Evolutionary conservation across 2,113 vertebrate genomes (phyloP), one percentile per base, ranked within the genome.

Genomic region (Chaetodon trifascialis): DNA sequence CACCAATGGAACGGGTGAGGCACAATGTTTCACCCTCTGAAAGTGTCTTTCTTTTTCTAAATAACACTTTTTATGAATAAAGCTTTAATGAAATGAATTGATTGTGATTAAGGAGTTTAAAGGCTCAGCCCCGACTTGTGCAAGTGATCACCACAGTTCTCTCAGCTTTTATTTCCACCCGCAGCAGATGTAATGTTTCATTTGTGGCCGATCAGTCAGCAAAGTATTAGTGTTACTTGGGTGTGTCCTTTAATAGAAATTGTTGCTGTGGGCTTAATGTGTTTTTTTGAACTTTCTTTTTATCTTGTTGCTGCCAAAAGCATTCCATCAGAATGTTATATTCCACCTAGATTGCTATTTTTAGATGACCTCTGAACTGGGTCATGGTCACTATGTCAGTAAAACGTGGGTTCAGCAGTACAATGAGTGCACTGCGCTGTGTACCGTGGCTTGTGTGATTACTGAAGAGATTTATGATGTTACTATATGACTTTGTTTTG

Each of bases 1-100:
- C 78, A 87, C 91, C 70, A 95, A 94, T 54, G 94, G 93, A 89
- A 91, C 91, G 92, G 95, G 95, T 95, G 64, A 84, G 14, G 62
- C 17, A 1, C 1, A 1, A 30, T 4, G 4, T 21, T 17, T 4
- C 15, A 30, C 16, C 3, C 7, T 36, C 5, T 44, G 0, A 51
- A 51, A 14, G 0, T 15, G 0, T 36, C 2, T 11, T 62, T 12
- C 59, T 19, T 60, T 30, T 7, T n/a, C 21, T 51, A 5, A 40
- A 36, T 11, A 15, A 30, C 3, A 23, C n/a, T 51, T 34, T 17
- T 9, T 34, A 19, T 40, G 11, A 23, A 30, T 21, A n/a, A 34
- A 21, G 46, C 1, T 3, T 0, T 9, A 15, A 46, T 16, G 34
- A 4, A 1, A 44, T 30, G 30, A 30, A 30, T 30, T 30, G 38